Base-by-base conservation (phyloP, 2,797 vertebrate species). In the Coregonus ussuriensis region DNA sequence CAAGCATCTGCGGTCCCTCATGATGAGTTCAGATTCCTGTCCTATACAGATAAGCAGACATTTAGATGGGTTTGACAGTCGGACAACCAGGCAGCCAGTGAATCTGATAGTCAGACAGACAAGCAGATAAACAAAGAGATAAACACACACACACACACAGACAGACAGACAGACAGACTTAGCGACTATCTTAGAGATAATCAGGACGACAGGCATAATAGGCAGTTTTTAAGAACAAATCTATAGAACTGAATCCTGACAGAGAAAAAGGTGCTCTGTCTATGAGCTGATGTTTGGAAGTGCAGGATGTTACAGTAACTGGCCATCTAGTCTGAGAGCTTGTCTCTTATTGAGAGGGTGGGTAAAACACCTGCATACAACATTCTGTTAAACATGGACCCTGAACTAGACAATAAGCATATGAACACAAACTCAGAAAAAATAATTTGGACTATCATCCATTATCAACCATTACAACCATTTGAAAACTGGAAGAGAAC, bases 61-160 rank as follows among this genome's bases (percentile, higher is more conserved):
- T 18, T 56, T 25, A 52, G 29, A 18, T 29, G 9, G 6, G 15
- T 52, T 31, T 41, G 72, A 74, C 54, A 21, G 53, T 15, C 18
- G 18, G 53, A 56, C 14, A 56, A 18, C 4, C 53, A 18, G 3
- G 18, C 53, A 18, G 15, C 14, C 53, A 56, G 53, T 4, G 53
- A 56, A 47, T 47, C 15, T 4, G 53, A 56, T 18, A 56, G 53
- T 15, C 53, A 88, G 87, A 84, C 75, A 87, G 80, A 74, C 77
- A 74, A 41, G 53, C 79, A 79, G 66, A 83, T 82, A 83, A 84
- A 87, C 78, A 83, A 86, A 89, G 74, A 80, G 87, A 82, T 89
- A 87, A 88, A 84, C 76, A 88, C 79, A 75, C 77, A 71, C 41
- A 65, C 79, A 79, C 66, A 83, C 2, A 54, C 53, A 56, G 16